These are phyloP conservation scores for Epizoanthus rinbou DNA, from an alignment of 92 coral and sea anemone genomes.

Conservation along the genomic window DNA sequence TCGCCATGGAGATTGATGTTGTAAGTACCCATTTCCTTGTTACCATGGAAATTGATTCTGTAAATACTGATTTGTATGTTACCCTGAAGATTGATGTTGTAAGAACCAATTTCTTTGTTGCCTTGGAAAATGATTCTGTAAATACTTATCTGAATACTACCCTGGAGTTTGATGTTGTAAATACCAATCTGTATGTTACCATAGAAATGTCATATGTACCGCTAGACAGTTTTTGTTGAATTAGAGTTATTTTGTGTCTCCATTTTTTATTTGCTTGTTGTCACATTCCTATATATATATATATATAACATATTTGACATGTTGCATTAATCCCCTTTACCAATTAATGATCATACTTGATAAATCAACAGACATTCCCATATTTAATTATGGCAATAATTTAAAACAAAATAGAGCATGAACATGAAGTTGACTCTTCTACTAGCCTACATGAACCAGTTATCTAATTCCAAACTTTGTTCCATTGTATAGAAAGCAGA, in stretches of 20 bases:
- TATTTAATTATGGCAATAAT: neutral
- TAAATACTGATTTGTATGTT: neutral
- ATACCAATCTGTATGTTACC: too few species aligned
- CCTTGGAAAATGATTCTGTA: neutral
- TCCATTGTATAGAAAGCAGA: conserved; percentile 83
- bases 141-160: neutral
- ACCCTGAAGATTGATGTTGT: neutral
- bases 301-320: too few species aligned
- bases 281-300: too few species aligned
- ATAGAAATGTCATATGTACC: too few species aligned
- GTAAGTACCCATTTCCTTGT: conserved; percentile 50
- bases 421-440: neutral
- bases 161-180: neutral
- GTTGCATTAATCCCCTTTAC: too few species aligned
- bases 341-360: too few species aligned
- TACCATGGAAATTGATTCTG: neutral
- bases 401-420: neutral
- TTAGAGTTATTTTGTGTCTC: too few species aligned
- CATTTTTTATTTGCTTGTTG: too few species aligned
- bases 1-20: conserved; percentile 96
- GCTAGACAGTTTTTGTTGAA: too few species aligned
- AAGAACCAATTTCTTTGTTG: neutral
- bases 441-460: neutral
- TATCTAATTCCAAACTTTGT: neutral
- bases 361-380: neutral